Percentiles rank a stretch among this genome's conserved stretches.
phyloP scores from a whole-genome alignment of 2,113 vertebrate genomes.

The Lampris megalopsis region DNA sequence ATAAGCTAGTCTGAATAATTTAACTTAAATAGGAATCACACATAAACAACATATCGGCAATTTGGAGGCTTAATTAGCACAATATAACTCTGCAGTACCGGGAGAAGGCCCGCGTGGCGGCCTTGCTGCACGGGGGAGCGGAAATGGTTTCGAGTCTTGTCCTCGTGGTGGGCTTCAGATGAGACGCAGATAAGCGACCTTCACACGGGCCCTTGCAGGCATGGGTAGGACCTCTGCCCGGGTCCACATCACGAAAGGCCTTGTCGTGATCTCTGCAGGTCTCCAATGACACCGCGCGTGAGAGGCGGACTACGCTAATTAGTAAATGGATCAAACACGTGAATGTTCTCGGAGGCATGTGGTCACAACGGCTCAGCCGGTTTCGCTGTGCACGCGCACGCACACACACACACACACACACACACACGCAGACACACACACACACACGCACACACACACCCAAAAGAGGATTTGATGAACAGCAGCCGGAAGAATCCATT shows the following conservation, averaged over 20 bases:
- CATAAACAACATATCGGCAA: conserved; percentile 69
- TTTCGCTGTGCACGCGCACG: background rate
- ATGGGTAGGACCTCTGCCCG: too few relatives aligned
- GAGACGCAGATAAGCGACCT: too few relatives aligned
- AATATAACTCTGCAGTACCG: conserved; percentile 30
- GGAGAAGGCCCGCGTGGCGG: too few relatives aligned
- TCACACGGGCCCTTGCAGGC: too few relatives aligned
- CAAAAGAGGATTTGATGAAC: conserved; percentile 74
- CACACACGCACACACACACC: conserved; percentile 55
- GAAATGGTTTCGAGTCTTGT: too few relatives aligned
- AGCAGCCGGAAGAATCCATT: conserved; percentile 84
- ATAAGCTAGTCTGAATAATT: conserved; percentile 80
- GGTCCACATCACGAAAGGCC: background rate
- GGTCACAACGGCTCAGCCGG: conserved; percentile 60
- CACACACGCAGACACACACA: conserved; percentile 54
- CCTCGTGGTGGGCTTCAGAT: too few relatives aligned
- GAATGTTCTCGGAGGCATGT: conserved; percentile 65
- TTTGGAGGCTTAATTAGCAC: conserved; percentile 54
- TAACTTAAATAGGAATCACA: conserved; percentile 86
- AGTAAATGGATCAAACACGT: conserved; percentile 63
- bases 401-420: conserved; percentile 54
- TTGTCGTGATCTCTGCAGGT: background rate
- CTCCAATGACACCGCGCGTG: background rate
- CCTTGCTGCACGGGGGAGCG: too few relatives aligned
- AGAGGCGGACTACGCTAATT: background rate